Percentiles rank a stretch among this genome's conserved stretches.
Evolutionary conservation across 2,113 vertebrate species (phyloP).

Genomic region (Sorex fumeus): DNA sequence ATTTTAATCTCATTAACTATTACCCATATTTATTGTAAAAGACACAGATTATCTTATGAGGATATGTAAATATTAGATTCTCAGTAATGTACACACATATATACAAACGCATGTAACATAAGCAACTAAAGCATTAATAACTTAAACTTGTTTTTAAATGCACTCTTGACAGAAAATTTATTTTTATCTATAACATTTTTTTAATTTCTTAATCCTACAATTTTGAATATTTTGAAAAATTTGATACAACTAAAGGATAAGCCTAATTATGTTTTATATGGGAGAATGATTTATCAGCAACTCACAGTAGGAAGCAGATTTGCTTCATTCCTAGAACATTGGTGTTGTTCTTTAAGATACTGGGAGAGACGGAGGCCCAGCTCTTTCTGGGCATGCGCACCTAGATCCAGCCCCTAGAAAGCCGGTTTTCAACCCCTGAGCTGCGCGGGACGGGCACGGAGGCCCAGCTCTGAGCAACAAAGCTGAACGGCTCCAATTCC

Average conservation of each 20-base stretch:
- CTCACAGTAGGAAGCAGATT: not conserved
- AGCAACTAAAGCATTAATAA: not conserved
- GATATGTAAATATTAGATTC: not conserved
- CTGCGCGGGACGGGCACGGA: too few relatives aligned
- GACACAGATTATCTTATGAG: not conserved
- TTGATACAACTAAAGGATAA: not conserved
- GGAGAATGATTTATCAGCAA: not conserved
- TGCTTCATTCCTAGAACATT: not conserved
- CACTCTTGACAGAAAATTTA: not conserved
- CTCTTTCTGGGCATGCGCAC: too few relatives aligned
- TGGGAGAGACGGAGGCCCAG: too few relatives aligned
- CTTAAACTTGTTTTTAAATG: not conserved
- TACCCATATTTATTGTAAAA: not conserved
- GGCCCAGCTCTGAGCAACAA: too few relatives aligned
- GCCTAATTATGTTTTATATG: not conserved
- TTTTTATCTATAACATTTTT: not conserved
- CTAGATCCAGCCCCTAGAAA: too few relatives aligned
- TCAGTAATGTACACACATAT: not conserved
- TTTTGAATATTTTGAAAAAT: not conserved
- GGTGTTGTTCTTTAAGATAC: not conserved
- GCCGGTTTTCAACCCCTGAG: too few relatives aligned
- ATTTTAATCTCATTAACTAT: constrained; percentile 8
- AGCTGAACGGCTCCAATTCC: too few relatives aligned
- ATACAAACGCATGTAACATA: not conserved
- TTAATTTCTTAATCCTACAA: not conserved